A percentile compares a stretch with the other conserved stretches of the same genome.
These are phyloP conservation scores for Oreochromis mossambicus DNA, from an alignment of 2,797 vertebrate species.

Conservation along the genomic window DNA sequence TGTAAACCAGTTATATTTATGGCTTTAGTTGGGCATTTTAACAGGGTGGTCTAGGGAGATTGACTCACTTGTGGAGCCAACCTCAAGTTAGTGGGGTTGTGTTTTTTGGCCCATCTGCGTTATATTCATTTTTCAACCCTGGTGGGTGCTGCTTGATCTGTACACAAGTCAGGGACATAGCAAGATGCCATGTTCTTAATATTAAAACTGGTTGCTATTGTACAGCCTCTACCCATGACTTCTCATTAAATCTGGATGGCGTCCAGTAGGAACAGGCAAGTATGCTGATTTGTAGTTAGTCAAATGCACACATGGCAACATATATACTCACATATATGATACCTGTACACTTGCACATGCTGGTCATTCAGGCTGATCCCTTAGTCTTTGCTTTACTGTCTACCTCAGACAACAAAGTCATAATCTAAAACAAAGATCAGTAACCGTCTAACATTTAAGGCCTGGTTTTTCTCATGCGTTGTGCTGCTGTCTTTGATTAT, in stretches of 20 bases:
- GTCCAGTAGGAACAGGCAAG: not conserved
- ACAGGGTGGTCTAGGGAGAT: not conserved
- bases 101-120: not conserved
- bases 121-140: not conserved
- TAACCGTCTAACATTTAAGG: not conserved
- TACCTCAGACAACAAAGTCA: conserved; percentile 8
- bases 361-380: not conserved
- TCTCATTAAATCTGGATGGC: not conserved
- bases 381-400: not conserved
- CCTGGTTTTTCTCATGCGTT: conserved; percentile 20
- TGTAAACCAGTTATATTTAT: not conserved
- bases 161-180: not conserved
- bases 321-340: not conserved
- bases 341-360: not conserved
- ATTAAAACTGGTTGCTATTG: not conserved
- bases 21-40: not conserved
- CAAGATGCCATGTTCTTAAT: not conserved
- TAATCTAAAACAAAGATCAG: conserved; percentile 7
- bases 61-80: not conserved
- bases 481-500: not conserved
- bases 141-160: not conserved
- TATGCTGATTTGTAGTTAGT: not conserved
- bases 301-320: not conserved
- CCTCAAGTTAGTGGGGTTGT: not conserved
- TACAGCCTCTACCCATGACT: not conserved